Base-by-base conservation (phyloP, 2,797 vertebrate genomes). In the Paramormyrops hopkinsi region DNA sequence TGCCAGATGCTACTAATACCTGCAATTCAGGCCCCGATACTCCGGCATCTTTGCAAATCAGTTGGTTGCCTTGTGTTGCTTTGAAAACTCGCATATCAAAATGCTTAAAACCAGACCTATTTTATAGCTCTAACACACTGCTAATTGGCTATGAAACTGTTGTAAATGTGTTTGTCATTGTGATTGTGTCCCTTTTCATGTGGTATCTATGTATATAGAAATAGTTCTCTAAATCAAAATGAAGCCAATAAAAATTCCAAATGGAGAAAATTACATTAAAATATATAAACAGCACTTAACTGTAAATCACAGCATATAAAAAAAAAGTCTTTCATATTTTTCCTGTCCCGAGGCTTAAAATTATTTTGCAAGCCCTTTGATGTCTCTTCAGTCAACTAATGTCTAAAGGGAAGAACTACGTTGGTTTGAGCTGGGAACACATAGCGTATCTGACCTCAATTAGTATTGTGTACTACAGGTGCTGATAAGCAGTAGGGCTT, bases 381-480 rank as follows among this genome's bases (percentile, higher is more conserved):
- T 33, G 65, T 73, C 1, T 73, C 29, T 37, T 73, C 29, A 73
- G 65, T 73, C 25, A 73, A 17, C 65, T 73, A 17, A 37, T 73
- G 65, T 37, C 25, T 37, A 73, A 25, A 73, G 65, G 25, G 65
- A 73, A 29, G 11, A 73, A 12, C 65, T 33, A 73, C 4, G 3
- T 12, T 14, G 65, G 4, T 37, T 73, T 25, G 59, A 62, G 59
- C 59, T 37, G 65, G 65, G 91, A 91, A 89, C 88, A 89, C 84
- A 92, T 62, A 95, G 93, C 94, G 93, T 88, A 93, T 92, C 92
- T 93, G 91, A 95, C 95, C 95, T 93, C 94, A 94, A 91, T 93
- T 90, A 92, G 65, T 73, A 73, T 4, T 73, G 29, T 73, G 29
- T 73, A 17, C 29, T 73, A 37, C 29, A 73, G 65, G 65, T 73